Evolutionary conservation across 2,113 vertebrate species (phyloP), one percentile per base, ranked within the genome.

Genomic region (Narcine bancroftii): DNA sequence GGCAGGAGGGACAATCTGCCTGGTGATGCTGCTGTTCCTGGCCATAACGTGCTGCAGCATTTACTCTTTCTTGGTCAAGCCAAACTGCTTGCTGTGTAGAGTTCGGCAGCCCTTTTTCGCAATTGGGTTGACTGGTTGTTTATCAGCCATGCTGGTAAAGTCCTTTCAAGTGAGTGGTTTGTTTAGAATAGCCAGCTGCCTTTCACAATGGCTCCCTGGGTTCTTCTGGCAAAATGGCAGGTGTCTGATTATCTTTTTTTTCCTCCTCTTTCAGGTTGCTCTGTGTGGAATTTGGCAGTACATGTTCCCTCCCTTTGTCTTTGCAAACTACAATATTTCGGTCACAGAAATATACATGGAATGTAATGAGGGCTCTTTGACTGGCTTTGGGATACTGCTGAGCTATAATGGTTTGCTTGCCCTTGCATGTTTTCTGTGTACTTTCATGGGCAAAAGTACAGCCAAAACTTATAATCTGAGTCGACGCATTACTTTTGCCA

Each of bases 21-120:
- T 66, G 65, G 36, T 75, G 26, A 63, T 93, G 39, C 7, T 92
- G 65, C 7, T 92, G 13, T 93, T 92, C 17, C 42, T 83, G 10
- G n/a, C 81, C 15, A 60, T 71, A 53, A 36, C 60, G 2, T 89
- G 91, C 92, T 33, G 50, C 81, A 92, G 92, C 79, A 60, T 42
- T 92, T 76, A 45, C 56, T 66, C 56, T 19, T 93, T 93, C 50
- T 13, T 89, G 53, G 72, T 17, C 47, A 50, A 89, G 69, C 92
- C 92, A 60, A 89, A 79, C 53, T 6, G 11, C 2, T 10, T 6
- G 24, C 33, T 83, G 36, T 92, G 92, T 60, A 60, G 21, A 10
- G 6, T 92, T n/a, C 50, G 92, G 10, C 92, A 93, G 69, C 92
- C 92, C 9, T 24, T 93, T 72, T 92, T 93, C 92, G 75, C 79